These are phyloP conservation scores for Galaxea fascicularis DNA, from an alignment of 92 coral and sea anemone genomes.

Conservation along the genomic window DNA sequence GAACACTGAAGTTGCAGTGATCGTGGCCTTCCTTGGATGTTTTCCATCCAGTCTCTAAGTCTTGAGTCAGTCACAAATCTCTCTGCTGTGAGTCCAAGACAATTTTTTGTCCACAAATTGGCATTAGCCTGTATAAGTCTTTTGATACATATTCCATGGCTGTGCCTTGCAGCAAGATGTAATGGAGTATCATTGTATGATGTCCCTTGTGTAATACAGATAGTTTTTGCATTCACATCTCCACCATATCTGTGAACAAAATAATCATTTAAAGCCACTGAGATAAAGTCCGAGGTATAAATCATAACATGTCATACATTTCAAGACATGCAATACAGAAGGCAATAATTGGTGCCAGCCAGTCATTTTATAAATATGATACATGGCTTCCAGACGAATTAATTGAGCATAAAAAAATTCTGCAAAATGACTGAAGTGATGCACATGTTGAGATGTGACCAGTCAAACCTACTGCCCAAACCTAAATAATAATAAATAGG, in stretches of 20 bases:
- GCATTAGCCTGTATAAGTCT: conserved; percentile 99
- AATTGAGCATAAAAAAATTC: too few species aligned
- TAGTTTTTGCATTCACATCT: conserved; percentile 91
- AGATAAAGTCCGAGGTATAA: too few species aligned
- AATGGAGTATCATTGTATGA: conserved; percentile 97
- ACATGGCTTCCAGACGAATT: too few species aligned
- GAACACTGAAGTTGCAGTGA: conserved; percentile 91
- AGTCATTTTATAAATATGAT: too few species aligned
- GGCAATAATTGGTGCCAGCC: too few species aligned
- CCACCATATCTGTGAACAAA: conserved; percentile 85
- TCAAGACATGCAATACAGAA: too few species aligned
- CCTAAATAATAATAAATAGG: too few species aligned
- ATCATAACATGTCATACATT: too few species aligned
- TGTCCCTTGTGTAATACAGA: conserved; percentile 86
- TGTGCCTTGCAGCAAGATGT: conserved; percentile 92
- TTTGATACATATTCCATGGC: conserved; percentile 82
- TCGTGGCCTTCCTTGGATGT: conserved; percentile 84
- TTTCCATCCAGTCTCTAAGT: conserved; percentile 91
- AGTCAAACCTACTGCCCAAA: too few species aligned
- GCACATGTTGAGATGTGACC: too few species aligned
- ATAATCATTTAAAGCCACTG: too few species aligned
- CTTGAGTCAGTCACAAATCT: conserved; percentile 89
- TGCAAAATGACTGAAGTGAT: too few species aligned
- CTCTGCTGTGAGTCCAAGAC: conserved; percentile 90
- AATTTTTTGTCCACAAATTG: conserved; percentile 94